phyloP scores from a whole-genome alignment of 2,797 vertebrate species.

The Sparidentex hasta region DNA sequence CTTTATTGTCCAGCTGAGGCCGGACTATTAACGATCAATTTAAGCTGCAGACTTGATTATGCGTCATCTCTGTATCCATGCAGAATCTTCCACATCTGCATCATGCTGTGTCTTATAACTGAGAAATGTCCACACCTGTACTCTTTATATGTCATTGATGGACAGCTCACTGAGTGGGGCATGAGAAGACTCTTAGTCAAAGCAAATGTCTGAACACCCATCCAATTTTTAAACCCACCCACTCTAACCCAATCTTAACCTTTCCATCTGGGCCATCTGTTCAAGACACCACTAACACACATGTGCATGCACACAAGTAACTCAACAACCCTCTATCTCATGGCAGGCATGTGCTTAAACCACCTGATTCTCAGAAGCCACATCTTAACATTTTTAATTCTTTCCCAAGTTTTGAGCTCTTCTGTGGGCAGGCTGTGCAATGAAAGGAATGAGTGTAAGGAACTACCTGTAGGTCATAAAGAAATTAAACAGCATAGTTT shows the following conservation, averaged over 20 bases:
- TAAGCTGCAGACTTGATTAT: too few relatives aligned
- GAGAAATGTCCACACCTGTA: too few relatives aligned
- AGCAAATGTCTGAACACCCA: slow-evolving; percentile 7
- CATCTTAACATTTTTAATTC: neutral
- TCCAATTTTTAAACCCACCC: slow-evolving; percentile 21
- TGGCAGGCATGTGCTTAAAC: neutral
- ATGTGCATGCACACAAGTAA: slow-evolving; percentile 14
- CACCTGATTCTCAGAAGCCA: slow-evolving; percentile 19
- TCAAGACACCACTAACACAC: slow-evolving; percentile 47
- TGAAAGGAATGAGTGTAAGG: neutral
- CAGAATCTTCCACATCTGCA: too few relatives aligned
- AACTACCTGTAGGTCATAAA: slow-evolving; percentile 1
- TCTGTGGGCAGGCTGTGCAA: neutral
- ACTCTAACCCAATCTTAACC: slow-evolving; percentile 18
- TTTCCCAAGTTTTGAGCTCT: neutral
- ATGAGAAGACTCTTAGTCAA: slow-evolving; percentile 1
- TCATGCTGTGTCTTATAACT: too few relatives aligned
- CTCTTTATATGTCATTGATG: slow-evolving; percentile 1
- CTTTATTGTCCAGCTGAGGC: too few relatives aligned
- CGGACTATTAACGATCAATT: too few relatives aligned
- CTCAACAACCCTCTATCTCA: neutral
- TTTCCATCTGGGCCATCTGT: slow-evolving; percentile 58
- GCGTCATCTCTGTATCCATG: too few relatives aligned
- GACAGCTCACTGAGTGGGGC: slow-evolving; percentile 1
- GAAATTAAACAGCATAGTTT: neutral